Evolutionary conservation across 2,113 vertebrate genomes (phyloP), one percentile per base, ranked within the genome.

Genomic region (Clarias macrocephalus): DNA sequence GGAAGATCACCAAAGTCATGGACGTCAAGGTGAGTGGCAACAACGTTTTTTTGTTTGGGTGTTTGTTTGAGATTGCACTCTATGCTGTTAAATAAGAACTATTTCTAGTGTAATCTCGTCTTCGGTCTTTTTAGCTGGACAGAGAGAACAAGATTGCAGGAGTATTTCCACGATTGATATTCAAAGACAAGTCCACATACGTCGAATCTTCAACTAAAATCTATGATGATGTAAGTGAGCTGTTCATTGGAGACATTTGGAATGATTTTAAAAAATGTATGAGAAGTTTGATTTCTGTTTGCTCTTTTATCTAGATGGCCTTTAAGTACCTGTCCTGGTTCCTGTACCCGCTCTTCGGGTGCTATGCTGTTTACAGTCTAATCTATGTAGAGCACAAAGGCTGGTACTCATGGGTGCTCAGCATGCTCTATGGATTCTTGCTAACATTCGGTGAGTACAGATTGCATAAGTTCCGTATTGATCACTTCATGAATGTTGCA

Each of bases 1-100:
- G 98, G 98, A 99, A 99, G 94, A 99, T 99, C 92, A 99, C 98
- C 81, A 99, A 99, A 92, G 98, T 99, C 93, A 99, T 99, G 97
- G 97, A 99, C 0, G 96, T 99, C 88, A 96, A 88, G 95, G 97
- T 99, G 89, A 95, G 97, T 91, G 65, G 19, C 3, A 73, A 30
- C 48, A 13, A 18, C 56, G 6, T 52, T 33, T 3, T 30, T 13
- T 54, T 48, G 25, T 16, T 9, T 33, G 54, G 0, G 33, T 66
- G 30, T 30, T 0, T 37, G 2, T 60, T 37, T 10, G 3, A 57
- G 12, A 8, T 54, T 12, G 25, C 13, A 28, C 21, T 42, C 28
- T 86, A 19, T 37, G 13, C 10, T 19, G 2, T 21, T 59, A 6
- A 5, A 11, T 30, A 37, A 63, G 18, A 33, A 66, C 11, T 60